Base-by-base conservation (phyloP, 2,888 invertebrate species). In the Tetragnatha montana region DNA sequence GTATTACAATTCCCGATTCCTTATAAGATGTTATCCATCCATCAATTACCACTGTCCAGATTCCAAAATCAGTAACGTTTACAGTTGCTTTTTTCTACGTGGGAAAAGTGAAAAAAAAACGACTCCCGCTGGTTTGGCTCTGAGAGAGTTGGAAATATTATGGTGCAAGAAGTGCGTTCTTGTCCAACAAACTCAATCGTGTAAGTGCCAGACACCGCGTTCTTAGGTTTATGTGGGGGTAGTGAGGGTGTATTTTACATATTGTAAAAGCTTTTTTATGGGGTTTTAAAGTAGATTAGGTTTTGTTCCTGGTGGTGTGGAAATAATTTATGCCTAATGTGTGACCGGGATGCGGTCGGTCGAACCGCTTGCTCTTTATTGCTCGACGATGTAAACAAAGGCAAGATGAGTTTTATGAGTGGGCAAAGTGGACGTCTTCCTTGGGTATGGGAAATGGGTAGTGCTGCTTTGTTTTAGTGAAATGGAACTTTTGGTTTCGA, bases 261-360 rank as follows among this genome's bases (percentile, higher is more conserved):
- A 35, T 21, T 71, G 50, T 73, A 82, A 82, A 82, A 82, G 60
- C 51, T 17, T 68, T 82, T 82, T 74, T 74, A 82, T 10, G 73
- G 74, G 74, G 22, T 49, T 73, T 50, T 73, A 82, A 82, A 74
- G 47, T 60, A 60, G 60, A 60, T 60, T 60, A 60, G 60, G 60
- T 17, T 60, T 60, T 60, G 60, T 60, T 60, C 60, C 60, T 17
- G 6, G 60, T 3, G 35, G 60, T 60, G 60, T 60, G 60, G 60
- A 60, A 60, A 60, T 60, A 60, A 60, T 60, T 60, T 60, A 60
- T 60, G 60, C 60, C 12, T 60, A 60, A 60, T 60, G 60, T 17
- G 12, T 0, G 4, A 60, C 60, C 12, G 14, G 60, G 12, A 12
- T 60, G 60, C 10, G 60, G 35, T 35, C 35, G 35, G 60, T 60